Percentiles rank a stretch among this genome's conserved stretches.
These are phyloP conservation scores for Brenthis hecate DNA, from an alignment of 2,888 invertebrate species.

Conservation along the genomic window DNA sequence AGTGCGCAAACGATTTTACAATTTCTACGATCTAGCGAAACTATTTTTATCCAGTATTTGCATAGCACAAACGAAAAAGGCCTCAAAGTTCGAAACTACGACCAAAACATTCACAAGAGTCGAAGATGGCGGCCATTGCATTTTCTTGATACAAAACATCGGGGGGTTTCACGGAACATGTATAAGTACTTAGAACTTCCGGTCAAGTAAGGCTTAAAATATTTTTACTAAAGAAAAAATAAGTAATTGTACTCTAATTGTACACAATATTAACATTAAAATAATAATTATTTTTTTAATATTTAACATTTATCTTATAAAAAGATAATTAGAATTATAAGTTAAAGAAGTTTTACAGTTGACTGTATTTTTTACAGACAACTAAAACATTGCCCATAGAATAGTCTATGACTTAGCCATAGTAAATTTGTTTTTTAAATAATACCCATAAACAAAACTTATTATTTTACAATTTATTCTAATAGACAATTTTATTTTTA, in stretches of 20 bases:
- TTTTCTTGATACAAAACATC: conserved; percentile 90
- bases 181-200: conserved; percentile 66
- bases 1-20: conserved; percentile 59
- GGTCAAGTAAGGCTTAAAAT: conserved; percentile 50
- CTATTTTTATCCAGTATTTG: conserved; percentile 71
- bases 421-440: conserved; percentile 26
- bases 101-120: conserved; percentile 91
- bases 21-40: conserved; percentile 70
- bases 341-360: conserved; percentile 4
- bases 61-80: conserved; percentile 73
- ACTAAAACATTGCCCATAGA: conserved; percentile 2
- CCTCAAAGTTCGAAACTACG: conserved; percentile 79
- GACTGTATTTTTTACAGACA: conserved; percentile 11
- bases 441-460: conserved; percentile 14
- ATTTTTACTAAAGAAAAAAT: neutral
- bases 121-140: conserved; percentile 93
- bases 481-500: too few species aligned
- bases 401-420: conserved; percentile 24
- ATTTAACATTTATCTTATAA: neutral
- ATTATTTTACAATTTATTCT: neutral
- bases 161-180: conserved; percentile 78
- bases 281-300: neutral
- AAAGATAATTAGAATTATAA: neutral
- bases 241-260: neutral
- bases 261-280: neutral